Evolutionary conservation across 2,797 vertebrate genomes (phyloP).

Genomic region (Okamejei kenojei): DNA sequence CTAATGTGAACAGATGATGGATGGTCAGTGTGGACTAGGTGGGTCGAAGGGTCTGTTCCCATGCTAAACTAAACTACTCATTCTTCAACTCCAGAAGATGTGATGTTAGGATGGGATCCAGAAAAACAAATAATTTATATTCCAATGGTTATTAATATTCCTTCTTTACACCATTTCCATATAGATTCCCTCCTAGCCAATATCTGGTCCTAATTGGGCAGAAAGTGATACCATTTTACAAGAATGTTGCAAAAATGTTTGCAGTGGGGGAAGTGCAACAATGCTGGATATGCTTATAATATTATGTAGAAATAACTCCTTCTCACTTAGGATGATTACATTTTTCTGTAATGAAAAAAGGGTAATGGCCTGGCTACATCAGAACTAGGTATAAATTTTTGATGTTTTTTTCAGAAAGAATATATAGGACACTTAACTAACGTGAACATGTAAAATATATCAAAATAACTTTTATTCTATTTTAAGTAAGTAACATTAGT

Average conservation of each 20-base stretch:
- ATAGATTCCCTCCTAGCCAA: neutral
- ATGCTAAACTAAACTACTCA: neutral
- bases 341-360: neutral
- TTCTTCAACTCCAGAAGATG: neutral
- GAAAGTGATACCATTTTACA: neutral
- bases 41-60: too few species aligned
- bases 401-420: too few species aligned
- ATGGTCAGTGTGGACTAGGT: too few species aligned
- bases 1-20: too few species aligned
- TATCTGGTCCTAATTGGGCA: neutral
- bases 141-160: neutral
- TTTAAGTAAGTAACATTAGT: neutral
- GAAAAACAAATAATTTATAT: neutral
- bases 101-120: neutral
- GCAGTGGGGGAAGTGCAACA: neutral
- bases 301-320: neutral
- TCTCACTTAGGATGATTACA: neutral
- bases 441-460: neutral
- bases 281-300: neutral
- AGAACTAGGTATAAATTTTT: too few species aligned
- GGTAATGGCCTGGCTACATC: too few species aligned
- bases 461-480: constrained; percentile 3
- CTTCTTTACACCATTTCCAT: neutral
- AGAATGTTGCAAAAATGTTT: neutral
- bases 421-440: neutral